Base-by-base conservation (phyloP, 2,888 invertebrate genomes). In the Nowickia ferox region DNA sequence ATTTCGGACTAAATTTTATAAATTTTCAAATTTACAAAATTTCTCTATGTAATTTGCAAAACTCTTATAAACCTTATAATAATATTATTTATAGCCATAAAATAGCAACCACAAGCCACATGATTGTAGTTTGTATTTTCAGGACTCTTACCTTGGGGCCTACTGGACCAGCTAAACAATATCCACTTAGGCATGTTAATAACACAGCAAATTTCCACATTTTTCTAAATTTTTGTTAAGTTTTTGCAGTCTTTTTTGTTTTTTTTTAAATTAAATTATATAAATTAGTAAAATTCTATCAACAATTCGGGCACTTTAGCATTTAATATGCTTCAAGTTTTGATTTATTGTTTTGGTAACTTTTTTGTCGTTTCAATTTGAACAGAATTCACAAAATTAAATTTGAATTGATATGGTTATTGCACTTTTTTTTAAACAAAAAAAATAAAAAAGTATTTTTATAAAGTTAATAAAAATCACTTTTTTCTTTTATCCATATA, bases 201-300 rank as follows among this genome's bases (percentile, higher is more conserved):
- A 90, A 76, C 88, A 90, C 89, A 87, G 89, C 86, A 80, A 87
- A 87, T 84, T 89, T 92, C 91, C 91, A 91, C 92, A 92, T 92
- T 84, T 66, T 87, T 17, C 30, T 30, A 30, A 30, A 19, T n/a
- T 9, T 30, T 44, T 74, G 8, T 19, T 9, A 15, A 53, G 9
- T 17, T 15, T 22, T 51, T 30, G 9, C 8, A 19, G 22, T 61
- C 5, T 40, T 19, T 17, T 74, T 30, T 22, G 68, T 83, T 77
- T 63, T 10, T 22, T 76, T 69, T 68, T 59, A 57, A 48, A 65
- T 74, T 61, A 55, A 55, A 22, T 17, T 59, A 75, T 22, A 61
- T 40, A 51, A 63, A 80, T 77, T 65, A 69, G 79, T 77, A 59
- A 69, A 57, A 66, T 72, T 55, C n/a, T 57, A 55, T 57, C 81